These are phyloP conservation scores for Spialia ferax DNA, from an alignment of 2,888 invertebrate species.

Conservation along the genomic window DNA sequence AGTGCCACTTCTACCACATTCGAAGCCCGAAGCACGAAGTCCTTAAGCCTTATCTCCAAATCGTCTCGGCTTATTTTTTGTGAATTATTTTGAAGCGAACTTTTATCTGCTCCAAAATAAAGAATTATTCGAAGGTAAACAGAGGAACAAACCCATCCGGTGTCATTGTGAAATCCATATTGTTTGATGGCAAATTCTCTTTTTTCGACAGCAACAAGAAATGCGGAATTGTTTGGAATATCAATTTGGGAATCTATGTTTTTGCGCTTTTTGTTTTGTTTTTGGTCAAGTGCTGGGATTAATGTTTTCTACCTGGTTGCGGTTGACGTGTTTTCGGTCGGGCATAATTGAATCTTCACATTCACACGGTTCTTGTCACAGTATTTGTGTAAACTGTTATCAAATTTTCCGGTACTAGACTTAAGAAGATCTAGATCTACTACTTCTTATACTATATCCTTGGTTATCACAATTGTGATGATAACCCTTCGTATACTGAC, in stretches of 20 bases:
- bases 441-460: no score
- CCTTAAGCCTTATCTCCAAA: slow-evolving; percentile 60
- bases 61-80: slow-evolving; percentile 62
- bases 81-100: slow-evolving; percentile 63
- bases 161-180: slow-evolving; percentile 61
- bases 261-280: slow-evolving; percentile 28
- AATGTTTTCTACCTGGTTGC: slow-evolving; percentile 25
- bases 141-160: slow-evolving; percentile 70
- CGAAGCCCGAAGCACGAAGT: slow-evolving; percentile 3
- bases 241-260: slow-evolving; percentile 26
- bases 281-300: slow-evolving; percentile 18
- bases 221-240: slow-evolving; percentile 27
- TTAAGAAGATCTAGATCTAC: background rate
- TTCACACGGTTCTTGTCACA: slow-evolving; percentile 24
- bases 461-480: no score
- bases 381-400: background rate
- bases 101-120: slow-evolving; percentile 47
- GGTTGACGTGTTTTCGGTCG: background rate
- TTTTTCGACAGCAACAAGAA: slow-evolving; percentile 23
- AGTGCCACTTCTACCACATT: slow-evolving; percentile 20
- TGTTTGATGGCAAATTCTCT: slow-evolving; percentile 34
- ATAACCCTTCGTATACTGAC: no score
- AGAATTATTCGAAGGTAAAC: slow-evolving; percentile 59
- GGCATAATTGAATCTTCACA: background rate
- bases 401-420: background rate